These are phyloP conservation scores for Hypanus sabinus DNA, from an alignment of 2,113 vertebrate genomes.

Conservation along the genomic window DNA sequence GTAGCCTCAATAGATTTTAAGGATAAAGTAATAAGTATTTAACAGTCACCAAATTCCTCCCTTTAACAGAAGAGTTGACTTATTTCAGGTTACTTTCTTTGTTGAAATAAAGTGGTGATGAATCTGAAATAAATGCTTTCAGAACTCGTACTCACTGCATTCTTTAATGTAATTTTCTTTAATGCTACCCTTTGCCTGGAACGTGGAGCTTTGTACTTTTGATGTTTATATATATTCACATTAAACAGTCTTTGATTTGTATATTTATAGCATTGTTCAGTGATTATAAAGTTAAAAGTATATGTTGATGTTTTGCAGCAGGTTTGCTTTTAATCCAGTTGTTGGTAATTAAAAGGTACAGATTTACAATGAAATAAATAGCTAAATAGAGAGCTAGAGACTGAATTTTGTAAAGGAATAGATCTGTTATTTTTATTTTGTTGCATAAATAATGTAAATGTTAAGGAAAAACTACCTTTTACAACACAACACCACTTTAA, in stretches of 20 bases:
- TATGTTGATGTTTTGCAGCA: conserved; percentile 33
- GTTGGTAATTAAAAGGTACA: conserved; percentile 7
- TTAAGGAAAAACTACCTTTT: conserved; percentile 26
- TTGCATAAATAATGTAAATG: conserved; percentile 23
- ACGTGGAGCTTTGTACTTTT: background rate
- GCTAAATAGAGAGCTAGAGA: background rate
- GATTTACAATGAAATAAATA: conserved; percentile 24
- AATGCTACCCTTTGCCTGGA: background rate
- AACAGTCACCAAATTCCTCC: background rate
- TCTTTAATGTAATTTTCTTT: background rate
- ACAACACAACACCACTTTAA: conserved; percentile 28
- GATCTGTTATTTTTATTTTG: conserved; percentile 30
- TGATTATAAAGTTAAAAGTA: conserved; percentile 22
- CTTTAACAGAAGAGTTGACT: background rate
- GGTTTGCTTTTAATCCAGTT: conserved; percentile 31
- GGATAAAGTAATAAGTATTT: background rate
- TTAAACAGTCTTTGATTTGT: conserved; percentile 4
- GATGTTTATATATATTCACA: conserved; percentile 16
- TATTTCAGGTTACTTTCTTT: background rate
- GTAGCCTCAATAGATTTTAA: background rate
- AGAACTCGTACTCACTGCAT: background rate
- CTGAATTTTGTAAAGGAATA: conserved; percentile 32
- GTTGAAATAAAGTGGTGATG: background rate
- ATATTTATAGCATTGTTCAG: conserved; percentile 24
- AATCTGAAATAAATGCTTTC: background rate